These are phyloP conservation scores for Anticlea derivata DNA, from an alignment of 2,888 invertebrate genomes.

Conservation along the genomic window DNA sequence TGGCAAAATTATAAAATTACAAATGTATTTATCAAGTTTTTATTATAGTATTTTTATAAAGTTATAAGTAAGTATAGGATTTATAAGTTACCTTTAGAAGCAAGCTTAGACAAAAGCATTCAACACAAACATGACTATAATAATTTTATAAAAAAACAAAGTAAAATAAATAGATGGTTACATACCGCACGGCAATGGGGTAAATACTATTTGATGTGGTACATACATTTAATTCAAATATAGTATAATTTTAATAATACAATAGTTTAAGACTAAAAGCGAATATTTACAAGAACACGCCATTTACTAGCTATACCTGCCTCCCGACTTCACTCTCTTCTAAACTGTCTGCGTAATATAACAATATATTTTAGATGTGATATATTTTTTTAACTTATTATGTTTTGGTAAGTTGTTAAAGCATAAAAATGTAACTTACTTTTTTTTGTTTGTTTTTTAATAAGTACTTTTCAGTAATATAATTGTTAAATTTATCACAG, in stretches of 20 bases:
- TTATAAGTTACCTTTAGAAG: slow-evolving; percentile 12
- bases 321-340: slow-evolving; percentile 50
- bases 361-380: no score
- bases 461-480: not conserved
- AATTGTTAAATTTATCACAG: slow-evolving; percentile 12
- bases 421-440: no score
- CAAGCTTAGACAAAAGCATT: slow-evolving; percentile 21
- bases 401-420: not conserved
- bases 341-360: slow-evolving; percentile 19
- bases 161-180: slow-evolving; percentile 37
- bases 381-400: not conserved
- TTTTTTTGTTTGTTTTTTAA: no score
- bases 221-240: slow-evolving; percentile 49
- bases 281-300: slow-evolving; percentile 75
- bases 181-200: slow-evolving; percentile 32
- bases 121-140: slow-evolving; percentile 20
- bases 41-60: slow-evolving; percentile 1
- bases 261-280: slow-evolving; percentile 72
- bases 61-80: slow-evolving; percentile 3
- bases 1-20: slow-evolving; percentile 26
- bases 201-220: slow-evolving; percentile 38
- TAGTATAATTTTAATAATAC: slow-evolving; percentile 54
- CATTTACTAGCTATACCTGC: slow-evolving; percentile 71
- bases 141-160: slow-evolving; percentile 26
- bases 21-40: slow-evolving; percentile 15